Percentiles rank a stretch among this genome's conserved stretches.
Conservation (phyloP, 1,140 invertebrate species). For the Oppia nitens region DNA sequence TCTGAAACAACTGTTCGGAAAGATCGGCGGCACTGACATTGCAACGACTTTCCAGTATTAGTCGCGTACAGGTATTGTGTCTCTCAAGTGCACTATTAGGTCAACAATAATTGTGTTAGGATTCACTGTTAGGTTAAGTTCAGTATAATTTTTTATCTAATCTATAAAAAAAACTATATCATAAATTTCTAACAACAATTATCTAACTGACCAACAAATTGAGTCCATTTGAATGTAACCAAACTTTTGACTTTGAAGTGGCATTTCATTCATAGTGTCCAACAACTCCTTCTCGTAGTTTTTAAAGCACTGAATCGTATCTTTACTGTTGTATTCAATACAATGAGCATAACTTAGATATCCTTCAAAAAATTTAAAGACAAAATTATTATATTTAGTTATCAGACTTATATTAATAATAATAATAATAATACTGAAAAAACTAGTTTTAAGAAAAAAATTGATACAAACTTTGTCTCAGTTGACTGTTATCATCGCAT, state of each 20-base stretch:
- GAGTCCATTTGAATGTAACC: background rate
- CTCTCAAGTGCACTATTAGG: background rate
- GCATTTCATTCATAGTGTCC: background rate
- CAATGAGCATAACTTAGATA: background rate
- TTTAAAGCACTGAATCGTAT: background rate
- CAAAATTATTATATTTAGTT: too few species aligned
- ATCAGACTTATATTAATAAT: background rate
- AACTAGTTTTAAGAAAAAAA: background rate
- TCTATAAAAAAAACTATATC: background rate
- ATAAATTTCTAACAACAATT: background rate
- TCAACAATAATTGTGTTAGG: too few species aligned
- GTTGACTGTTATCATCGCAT: background rate
- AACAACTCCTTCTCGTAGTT: background rate
- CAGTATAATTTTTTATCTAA: too few species aligned
- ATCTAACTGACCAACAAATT: background rate
- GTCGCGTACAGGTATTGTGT: background rate
- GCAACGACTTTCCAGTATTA: background rate
- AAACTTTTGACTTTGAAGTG: background rate
- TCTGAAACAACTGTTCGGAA: background rate
- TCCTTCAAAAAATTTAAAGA: too few species aligned
- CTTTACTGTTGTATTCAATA: background rate
- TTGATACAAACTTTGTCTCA: background rate
- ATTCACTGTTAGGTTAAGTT: too few species aligned
- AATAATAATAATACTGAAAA: background rate
- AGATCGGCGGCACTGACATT: background rate